Evolutionary conservation across 1,140 invertebrate genomes (phyloP).

Genomic region (Sitodiplosis mosellana): DNA sequence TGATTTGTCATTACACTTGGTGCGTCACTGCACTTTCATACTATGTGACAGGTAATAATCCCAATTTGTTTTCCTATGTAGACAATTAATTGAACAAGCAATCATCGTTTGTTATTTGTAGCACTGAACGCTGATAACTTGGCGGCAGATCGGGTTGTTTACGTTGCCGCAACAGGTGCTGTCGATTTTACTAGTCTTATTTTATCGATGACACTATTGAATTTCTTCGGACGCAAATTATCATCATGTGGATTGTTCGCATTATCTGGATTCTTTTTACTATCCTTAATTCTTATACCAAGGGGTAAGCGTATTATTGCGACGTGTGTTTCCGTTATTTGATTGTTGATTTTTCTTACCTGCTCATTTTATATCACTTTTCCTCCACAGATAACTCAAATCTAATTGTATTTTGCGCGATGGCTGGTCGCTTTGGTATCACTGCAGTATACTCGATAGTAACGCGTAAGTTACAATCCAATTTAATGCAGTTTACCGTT

Average conservation of each 20-base stretch:
- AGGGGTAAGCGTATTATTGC: conserved; percentile 6
- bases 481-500: too few species aligned
- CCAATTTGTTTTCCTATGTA: too few species aligned
- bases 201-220: conserved; percentile 27
- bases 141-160: conserved; percentile 27
- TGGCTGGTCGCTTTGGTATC: conserved; percentile 38
- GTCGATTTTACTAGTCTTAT: conserved; percentile 33
- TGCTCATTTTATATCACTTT: neutral
- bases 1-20: conserved; percentile 25
- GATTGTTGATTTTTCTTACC: neutral
- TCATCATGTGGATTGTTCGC: conserved; percentile 25
- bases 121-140: conserved; percentile 32
- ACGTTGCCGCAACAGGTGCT: conserved; percentile 26
- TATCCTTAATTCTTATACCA: conserved; percentile 26
- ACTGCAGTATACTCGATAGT: conserved; percentile 40
- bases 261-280: conserved; percentile 24
- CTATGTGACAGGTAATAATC: conserved; percentile 23
- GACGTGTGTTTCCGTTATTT: neutral
- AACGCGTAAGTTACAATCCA: conserved; percentile 16
- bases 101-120: conserved; percentile 6
- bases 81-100: conserved; percentile 1
- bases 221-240: conserved; percentile 24
- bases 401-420: conserved; percentile 28
- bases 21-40: conserved; percentile 31
- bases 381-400: conserved; percentile 10